Conservation (phyloP, 2,888 invertebrate species). For the Eledona agricola region DNA sequence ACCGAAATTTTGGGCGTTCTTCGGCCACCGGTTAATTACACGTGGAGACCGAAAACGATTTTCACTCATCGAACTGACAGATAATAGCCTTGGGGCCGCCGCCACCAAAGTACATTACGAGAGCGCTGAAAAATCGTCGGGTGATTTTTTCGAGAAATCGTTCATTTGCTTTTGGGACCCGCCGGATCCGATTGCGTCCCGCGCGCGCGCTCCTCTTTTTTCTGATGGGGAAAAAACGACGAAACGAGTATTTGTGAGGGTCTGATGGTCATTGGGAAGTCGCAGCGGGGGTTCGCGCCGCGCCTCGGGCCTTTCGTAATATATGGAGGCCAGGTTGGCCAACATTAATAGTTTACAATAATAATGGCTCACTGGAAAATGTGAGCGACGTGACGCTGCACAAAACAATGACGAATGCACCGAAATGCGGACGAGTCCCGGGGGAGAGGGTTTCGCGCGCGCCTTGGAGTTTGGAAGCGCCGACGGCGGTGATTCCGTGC, state of each 20-base stretch:
- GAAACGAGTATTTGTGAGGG: constrained; percentile 48
- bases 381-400: constrained; percentile 23
- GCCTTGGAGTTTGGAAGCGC: too few species aligned
- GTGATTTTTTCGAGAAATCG: constrained; percentile 31
- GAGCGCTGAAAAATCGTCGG: constrained; percentile 16
- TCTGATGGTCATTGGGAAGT: constrained; percentile 59
- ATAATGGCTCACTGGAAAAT: constrained; percentile 48
- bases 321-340: constrained; percentile 57
- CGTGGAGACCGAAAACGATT: constrained; percentile 53
- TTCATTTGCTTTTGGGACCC: constrained; percentile 18
- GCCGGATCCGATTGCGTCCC: constrained; percentile 24
- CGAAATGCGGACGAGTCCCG: too few species aligned
- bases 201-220: constrained; percentile 31
- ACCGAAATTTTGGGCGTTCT: too few species aligned
- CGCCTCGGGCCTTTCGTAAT: constrained; percentile 58
- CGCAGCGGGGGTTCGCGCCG: constrained; percentile 58
- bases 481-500: too few species aligned
- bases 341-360: constrained; percentile 57
- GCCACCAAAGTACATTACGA: constrained; percentile 48
- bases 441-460: too few species aligned
- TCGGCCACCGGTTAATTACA: constrained; percentile 58
- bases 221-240: constrained; percentile 33
- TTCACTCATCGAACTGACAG: constrained; percentile 54
- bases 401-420: too few species aligned
- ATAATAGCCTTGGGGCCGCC: constrained; percentile 47